A percentile compares a stretch with the other conserved stretches of the same genome.
These are phyloP conservation scores for Parapsyche elsis DNA, from an alignment of 1,140 invertebrate genomes.

Conservation along the genomic window DNA sequence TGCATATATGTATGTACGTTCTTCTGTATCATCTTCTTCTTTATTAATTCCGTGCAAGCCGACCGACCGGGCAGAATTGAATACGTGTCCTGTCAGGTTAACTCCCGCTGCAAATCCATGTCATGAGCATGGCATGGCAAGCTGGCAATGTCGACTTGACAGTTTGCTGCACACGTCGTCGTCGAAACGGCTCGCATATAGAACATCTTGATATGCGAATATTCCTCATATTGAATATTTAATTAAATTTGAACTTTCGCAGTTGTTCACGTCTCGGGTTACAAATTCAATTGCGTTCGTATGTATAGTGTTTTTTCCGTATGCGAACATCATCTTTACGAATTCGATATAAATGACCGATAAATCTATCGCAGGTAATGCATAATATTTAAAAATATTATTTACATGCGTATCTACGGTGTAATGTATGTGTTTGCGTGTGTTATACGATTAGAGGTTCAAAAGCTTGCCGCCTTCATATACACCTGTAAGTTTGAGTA, in stretches of 20 bases:
- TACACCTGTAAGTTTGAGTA: neutral
- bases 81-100: constrained; percentile 37
- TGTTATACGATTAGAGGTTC: constrained; percentile 14
- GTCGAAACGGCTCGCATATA: neutral
- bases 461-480: constrained; percentile 21
- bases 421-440: neutral
- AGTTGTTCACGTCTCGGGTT: too few relatives aligned
- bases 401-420: neutral
- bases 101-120: constrained; percentile 15
- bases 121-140: constrained; percentile 24
- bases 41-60: constrained; percentile 33
- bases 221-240: too few relatives aligned
- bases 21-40: neutral
- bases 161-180: neutral
- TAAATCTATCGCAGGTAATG: too few relatives aligned
- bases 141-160: constrained; percentile 22
- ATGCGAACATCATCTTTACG: too few relatives aligned
- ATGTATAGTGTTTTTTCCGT: too few relatives aligned
- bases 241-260: too few relatives aligned
- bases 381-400: neutral
- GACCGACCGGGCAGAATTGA: constrained; percentile 16
- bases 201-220: too few relatives aligned
- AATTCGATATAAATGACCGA: too few relatives aligned
- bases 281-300: too few relatives aligned
- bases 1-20: constrained; percentile 2